Base-by-base conservation (phyloP, 2,113 vertebrate genomes). In the Isurus oxyrinchus region DNA sequence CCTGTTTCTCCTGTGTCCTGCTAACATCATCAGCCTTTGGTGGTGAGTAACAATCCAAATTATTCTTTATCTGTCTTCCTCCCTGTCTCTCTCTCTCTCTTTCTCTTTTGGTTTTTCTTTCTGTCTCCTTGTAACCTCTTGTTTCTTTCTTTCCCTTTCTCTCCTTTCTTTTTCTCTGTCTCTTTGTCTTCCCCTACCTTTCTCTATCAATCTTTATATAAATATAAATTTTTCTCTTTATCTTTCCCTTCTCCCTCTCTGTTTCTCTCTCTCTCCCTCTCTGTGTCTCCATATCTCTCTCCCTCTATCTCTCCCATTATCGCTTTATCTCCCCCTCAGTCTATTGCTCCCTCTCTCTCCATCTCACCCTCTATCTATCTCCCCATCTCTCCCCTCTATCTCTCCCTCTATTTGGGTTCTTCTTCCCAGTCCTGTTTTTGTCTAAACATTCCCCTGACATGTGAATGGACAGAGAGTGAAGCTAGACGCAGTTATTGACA, bases 21-120 rank as follows among this genome's bases (percentile, higher is more conserved):
- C 98, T 97, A 99, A 99, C 96, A 99, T 99, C 97, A 99, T 99
- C 97, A 99, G 99, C 96, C 98, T 99, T 40, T 99, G 99, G 99
- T 99, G 99, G 99, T 99, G 98, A 99, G 99, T 99, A 97, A 10
- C n/a, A 59, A 31, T 5, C 40, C 44, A 31, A 55, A 21, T 55
- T 11, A 49, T 27, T 44, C 21, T 44, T 69, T 6, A 11, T 23
- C 31, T 21, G 59, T 35, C 14, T 16, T 3, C 14, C 2, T 19
- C 61, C 53, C 35, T 81, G 40, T 1, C 55, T 14, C 6, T 59
- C 55, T 10, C 53, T 16, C 13, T 59, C 10, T 59, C 27, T 57
- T 11, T 35, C 53, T 35, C 55, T 31, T 55, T 55, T 21, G 2
- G 8, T 27, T 59, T 57, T 11, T 16, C 55, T 5, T 13, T 55